Conservation (phyloP, 2,113 vertebrate genomes). For the Pygoscelis antarcticus region DNA sequence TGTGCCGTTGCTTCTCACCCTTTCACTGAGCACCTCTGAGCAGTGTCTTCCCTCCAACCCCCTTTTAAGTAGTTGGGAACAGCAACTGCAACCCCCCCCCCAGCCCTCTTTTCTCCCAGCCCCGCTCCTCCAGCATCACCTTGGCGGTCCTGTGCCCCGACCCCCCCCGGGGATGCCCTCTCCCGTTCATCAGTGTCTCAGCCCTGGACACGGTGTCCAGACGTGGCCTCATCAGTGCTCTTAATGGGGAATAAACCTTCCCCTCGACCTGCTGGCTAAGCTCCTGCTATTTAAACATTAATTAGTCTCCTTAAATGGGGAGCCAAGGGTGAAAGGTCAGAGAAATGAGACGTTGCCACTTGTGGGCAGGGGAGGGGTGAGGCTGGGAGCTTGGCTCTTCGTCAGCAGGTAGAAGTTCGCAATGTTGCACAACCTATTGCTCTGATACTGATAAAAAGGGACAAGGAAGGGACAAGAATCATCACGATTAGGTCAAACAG, state of each 20-base stretch:
- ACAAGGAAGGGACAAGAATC: not conserved
- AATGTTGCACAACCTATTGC: not conserved
- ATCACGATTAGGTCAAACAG: not conserved
- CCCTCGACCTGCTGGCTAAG: not conserved
- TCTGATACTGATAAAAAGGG: not conserved
- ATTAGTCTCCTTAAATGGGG: conserved; percentile 4
- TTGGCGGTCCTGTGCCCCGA: not conserved
- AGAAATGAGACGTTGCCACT: not conserved
- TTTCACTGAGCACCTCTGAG: not conserved
- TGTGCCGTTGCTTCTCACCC: not conserved
- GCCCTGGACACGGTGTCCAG: not conserved
- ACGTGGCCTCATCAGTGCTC: not conserved
- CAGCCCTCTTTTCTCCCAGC: not conserved
- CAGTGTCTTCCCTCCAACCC: not conserved
- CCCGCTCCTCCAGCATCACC: not conserved
- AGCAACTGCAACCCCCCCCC: not conserved
- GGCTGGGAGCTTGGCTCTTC: not conserved
- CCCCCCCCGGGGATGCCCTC: not conserved
- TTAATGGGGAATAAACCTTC: not conserved
- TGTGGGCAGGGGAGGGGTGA: not conserved
- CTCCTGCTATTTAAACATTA: conserved; percentile 40
- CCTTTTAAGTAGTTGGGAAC: not conserved
- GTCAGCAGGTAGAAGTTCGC: not conserved
- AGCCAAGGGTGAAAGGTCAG: conserved; percentile 39
- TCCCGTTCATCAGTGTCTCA: not conserved